These are phyloP conservation scores for Drosophila nikananu DNA, from an alignment of 1,140 invertebrate species.

Conservation along the genomic window DNA sequence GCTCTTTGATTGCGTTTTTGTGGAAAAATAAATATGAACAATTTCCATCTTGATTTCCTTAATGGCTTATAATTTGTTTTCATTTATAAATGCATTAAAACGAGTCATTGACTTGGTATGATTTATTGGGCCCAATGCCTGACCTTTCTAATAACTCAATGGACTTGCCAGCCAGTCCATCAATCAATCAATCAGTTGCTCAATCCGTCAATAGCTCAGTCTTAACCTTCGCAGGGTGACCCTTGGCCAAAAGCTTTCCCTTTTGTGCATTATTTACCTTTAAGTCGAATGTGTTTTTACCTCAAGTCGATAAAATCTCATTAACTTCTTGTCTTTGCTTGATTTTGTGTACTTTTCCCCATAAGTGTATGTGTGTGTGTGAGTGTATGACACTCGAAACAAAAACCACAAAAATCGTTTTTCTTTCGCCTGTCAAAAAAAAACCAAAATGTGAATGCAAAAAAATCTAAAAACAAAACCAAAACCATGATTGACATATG, in stretches of 20 bases:
- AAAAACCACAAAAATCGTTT: constrained; percentile 66
- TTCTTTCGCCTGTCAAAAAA: constrained; percentile 42
- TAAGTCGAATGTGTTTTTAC: constrained; percentile 21
- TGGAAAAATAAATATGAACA: background rate
- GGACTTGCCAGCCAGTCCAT: constrained; percentile 15
- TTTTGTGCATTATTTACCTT: constrained; percentile 51
- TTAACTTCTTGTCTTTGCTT: constrained; percentile 65
- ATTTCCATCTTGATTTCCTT: background rate
- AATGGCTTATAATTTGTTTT: constrained; percentile 18
- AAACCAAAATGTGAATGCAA: constrained; percentile 51
- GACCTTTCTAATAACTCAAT: constrained; percentile 45
- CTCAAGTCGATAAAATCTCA: constrained; percentile 52
- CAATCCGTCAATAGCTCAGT: constrained; percentile 30
- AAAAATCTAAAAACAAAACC: constrained; percentile 34
- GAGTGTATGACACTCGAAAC: constrained; percentile 34
- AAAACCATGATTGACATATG: constrained; percentile 53
- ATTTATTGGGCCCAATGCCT: constrained; percentile 1
- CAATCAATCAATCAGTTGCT: constrained; percentile 43
- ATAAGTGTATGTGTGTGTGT: constrained; percentile 51
- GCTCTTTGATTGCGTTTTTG: background rate
- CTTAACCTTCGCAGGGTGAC: constrained; percentile 35
- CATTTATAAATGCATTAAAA: constrained; percentile 16
- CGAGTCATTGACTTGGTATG: constrained; percentile 5
- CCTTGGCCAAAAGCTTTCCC: constrained; percentile 51
- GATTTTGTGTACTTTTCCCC: constrained; percentile 52